Conservation (phyloP, 2,113 vertebrate species). For the Stigmatopora argus region DNA sequence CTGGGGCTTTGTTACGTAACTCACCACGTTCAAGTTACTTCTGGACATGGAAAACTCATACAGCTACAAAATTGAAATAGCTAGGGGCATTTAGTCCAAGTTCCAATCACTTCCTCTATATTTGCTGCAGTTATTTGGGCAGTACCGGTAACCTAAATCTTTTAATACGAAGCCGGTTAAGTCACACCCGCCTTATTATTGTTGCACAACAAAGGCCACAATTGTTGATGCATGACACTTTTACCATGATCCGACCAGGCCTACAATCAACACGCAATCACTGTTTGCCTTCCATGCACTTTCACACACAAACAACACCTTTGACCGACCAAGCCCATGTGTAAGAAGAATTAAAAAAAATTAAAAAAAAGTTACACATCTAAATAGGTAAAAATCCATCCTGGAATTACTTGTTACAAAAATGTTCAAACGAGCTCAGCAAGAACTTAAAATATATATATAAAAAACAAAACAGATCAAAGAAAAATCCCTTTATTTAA, state of each 20-base stretch:
- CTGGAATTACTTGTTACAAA: neutral
- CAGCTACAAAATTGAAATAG: constrained; percentile 7
- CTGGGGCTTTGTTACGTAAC: constrained; percentile 41
- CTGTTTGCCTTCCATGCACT: constrained; percentile 40
- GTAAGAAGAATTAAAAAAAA: too few species aligned
- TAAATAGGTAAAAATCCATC: neutral
- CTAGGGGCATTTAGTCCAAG: constrained; percentile 16
- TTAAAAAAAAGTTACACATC: neutral
- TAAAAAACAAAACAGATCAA: neutral
- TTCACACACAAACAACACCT: constrained; percentile 55
- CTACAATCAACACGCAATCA: constrained; percentile 35
- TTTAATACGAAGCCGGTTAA: constrained; percentile 33
- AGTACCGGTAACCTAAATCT: constrained; percentile 36
- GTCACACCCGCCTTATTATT: constrained; percentile 33
- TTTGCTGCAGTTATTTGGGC: constrained; percentile 30
- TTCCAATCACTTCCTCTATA: constrained; percentile 21
- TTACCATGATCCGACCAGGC: constrained; percentile 31
- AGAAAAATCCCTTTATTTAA: constrained; percentile 43
- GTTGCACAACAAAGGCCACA: constrained; percentile 42
- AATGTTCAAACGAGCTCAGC: neutral
- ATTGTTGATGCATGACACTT: constrained; percentile 38
- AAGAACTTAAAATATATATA: neutral
- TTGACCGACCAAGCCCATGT: constrained; percentile 40
- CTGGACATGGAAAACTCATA: constrained; percentile 16
- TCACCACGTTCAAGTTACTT: constrained; percentile 34